Conservation (phyloP, 2,113 vertebrate species). For the Siphamia tubifer region DNA sequence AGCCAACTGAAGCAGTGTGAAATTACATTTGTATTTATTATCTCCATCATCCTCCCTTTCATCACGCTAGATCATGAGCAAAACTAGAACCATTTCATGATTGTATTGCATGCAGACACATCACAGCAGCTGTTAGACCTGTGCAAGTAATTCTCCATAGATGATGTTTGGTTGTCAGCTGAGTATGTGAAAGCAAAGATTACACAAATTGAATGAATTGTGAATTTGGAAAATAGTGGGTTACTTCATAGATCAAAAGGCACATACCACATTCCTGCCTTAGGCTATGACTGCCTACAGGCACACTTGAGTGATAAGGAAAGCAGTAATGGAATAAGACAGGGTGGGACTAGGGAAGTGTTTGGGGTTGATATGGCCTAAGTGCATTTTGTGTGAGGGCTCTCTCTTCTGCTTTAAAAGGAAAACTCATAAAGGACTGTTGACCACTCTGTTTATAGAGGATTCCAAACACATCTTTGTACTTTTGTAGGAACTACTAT, state of each 20-base stretch:
- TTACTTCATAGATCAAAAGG: constrained; percentile 35
- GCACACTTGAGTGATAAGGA: constrained; percentile 64
- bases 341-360: constrained; percentile 52
- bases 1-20: constrained; percentile 46
- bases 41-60: constrained; percentile 27
- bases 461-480: not conserved
- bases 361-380: constrained; percentile 47
- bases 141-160: constrained; percentile 32
- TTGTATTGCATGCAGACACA: constrained; percentile 22
- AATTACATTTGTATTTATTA: constrained; percentile 57
- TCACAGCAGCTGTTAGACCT: constrained; percentile 56
- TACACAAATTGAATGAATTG: not conserved
- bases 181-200: constrained; percentile 22
- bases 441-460: constrained; percentile 1
- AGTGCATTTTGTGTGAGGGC: constrained; percentile 48
- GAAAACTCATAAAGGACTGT: constrained; percentile 37
- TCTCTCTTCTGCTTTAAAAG: constrained; percentile 31
- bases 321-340: constrained; percentile 55
- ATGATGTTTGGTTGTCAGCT: constrained; percentile 11
- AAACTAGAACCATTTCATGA: constrained; percentile 30
- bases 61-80: constrained; percentile 17
- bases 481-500: not conserved
- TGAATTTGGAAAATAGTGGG: constrained; percentile 31
- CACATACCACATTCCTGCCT: constrained; percentile 31
- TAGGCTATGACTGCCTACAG: constrained; percentile 9